Evolutionary conservation across 2,797 vertebrate species (phyloP).

Genomic region (Acipenser transmontanus): DNA sequence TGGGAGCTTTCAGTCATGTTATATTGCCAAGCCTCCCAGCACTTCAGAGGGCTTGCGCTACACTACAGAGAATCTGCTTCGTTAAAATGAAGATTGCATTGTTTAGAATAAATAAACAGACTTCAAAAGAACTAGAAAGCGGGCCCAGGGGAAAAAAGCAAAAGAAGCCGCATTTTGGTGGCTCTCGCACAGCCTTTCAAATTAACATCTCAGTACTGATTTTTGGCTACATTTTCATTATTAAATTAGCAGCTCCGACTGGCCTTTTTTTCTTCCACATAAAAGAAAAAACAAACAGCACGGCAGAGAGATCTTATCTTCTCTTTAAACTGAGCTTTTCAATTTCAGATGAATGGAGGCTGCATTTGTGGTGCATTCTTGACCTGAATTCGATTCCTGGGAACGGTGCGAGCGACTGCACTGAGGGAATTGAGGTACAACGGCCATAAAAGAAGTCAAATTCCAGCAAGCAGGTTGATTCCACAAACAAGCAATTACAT

Average conservation of each 20-base stretch:
- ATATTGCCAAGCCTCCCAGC: too few relatives aligned
- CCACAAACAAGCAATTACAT: constrained; percentile 56
- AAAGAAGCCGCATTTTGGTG: too few relatives aligned
- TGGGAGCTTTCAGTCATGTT: background rate
- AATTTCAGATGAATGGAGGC: constrained; percentile 46
- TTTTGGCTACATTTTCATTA: constrained; percentile 25
- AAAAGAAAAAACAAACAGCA: constrained; percentile 35
- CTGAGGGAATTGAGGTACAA: constrained; percentile 59
- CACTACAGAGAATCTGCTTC: too few relatives aligned
- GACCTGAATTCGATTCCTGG: constrained; percentile 53
- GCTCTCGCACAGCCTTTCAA: constrained; percentile 21
- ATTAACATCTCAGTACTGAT: constrained; percentile 22
- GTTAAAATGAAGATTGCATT: constrained; percentile 29
- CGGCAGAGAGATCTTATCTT: constrained; percentile 26
- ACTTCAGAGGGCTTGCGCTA: too few relatives aligned
- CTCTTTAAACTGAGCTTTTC: constrained; percentile 43
- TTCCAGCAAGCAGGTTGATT: constrained; percentile 36
- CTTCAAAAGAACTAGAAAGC: constrained; percentile 35
- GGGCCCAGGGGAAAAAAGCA: constrained; percentile 20
- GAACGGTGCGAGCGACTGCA: constrained; percentile 49
- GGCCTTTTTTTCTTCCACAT: constrained; percentile 22
- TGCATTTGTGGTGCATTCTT: constrained; percentile 40
- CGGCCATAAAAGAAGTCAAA: constrained; percentile 59
- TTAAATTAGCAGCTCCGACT: constrained; percentile 1
- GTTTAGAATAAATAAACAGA: constrained; percentile 27